These are phyloP conservation scores for Hydrocynus forskahlii DNA, from an alignment of 2,797 vertebrate genomes.

Conservation along the genomic window DNA sequence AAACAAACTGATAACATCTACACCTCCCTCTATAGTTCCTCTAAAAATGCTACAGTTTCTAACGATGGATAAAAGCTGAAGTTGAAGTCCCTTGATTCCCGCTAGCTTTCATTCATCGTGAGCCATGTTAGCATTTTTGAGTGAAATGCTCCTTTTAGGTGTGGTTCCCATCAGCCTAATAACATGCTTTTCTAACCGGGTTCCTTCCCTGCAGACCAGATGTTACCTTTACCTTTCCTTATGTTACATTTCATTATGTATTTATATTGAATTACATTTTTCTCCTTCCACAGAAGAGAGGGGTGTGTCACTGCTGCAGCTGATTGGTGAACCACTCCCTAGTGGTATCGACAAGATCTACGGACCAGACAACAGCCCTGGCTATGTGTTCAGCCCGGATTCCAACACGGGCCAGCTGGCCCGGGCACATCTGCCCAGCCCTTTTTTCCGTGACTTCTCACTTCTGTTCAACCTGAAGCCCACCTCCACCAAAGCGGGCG, in stretches of 20 bases:
- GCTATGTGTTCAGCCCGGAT: slow-evolving; percentile 81
- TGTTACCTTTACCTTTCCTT: background rate
- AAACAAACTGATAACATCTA: background rate
- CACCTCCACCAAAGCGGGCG: slow-evolving; percentile 73
- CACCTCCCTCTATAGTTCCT: background rate
- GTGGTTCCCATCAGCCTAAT: slow-evolving; percentile 47
- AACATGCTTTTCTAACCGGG: slow-evolving; percentile 51
- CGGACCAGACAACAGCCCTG: slow-evolving; percentile 77
- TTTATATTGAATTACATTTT: slow-evolving; percentile 1
- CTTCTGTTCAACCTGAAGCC: slow-evolving; percentile 88
- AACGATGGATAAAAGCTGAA: slow-evolving; percentile 4
- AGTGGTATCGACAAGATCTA: slow-evolving; percentile 77
- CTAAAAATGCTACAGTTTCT: slow-evolving; percentile 1
- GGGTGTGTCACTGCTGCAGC: slow-evolving; percentile 86
- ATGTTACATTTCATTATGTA: background rate
- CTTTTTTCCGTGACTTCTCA: slow-evolving; percentile 89
- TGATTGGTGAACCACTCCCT: slow-evolving; percentile 88
- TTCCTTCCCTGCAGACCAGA: slow-evolving; percentile 14
- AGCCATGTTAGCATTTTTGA: background rate
- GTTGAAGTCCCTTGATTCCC: background rate
- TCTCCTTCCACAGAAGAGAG: slow-evolving; percentile 69
- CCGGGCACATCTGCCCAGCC: slow-evolving; percentile 81
- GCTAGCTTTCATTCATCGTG: background rate
- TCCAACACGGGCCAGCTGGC: slow-evolving; percentile 87
- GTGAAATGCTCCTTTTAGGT: background rate